phyloP scores from a whole-genome alignment of 2,888 invertebrate genomes.

The Formica aserva region DNA sequence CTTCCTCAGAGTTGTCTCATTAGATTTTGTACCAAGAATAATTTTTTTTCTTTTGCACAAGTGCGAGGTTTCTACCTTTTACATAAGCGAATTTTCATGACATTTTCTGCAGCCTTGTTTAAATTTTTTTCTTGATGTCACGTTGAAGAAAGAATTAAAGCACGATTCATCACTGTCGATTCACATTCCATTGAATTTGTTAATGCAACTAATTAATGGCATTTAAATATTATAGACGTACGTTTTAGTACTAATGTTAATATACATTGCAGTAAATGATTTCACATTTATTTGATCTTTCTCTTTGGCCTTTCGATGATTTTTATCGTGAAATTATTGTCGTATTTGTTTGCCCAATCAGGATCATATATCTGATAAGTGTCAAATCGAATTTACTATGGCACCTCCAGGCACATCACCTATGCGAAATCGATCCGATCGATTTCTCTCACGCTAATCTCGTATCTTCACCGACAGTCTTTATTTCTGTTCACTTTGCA shows the following conservation, averaged over 20 bases:
- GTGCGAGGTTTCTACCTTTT: background rate
- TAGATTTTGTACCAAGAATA: background rate
- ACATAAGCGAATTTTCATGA: background rate
- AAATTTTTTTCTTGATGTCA: background rate
- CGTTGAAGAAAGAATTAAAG: background rate
- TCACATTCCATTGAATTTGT: background rate
- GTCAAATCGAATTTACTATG: background rate
- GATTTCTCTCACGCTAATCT: background rate
- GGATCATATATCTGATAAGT: background rate
- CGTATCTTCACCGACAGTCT: background rate
- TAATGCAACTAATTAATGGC: background rate
- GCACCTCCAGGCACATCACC: slow-evolving; percentile 14
- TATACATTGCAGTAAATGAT: background rate
- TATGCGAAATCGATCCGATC: slow-evolving; percentile 4
- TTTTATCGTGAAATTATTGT: background rate
- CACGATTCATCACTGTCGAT: background rate
- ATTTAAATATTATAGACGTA: background rate
- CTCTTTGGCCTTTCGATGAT: background rate
- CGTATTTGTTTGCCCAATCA: background rate
- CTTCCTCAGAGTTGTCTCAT: background rate
- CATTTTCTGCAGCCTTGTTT: background rate
- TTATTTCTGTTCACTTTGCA: background rate
- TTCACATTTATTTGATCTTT: background rate
- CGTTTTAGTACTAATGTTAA: background rate
- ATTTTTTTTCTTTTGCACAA: background rate